These are phyloP conservation scores for Tiliacea citrago DNA, from an alignment of 2,888 invertebrate genomes.

Conservation along the genomic window DNA sequence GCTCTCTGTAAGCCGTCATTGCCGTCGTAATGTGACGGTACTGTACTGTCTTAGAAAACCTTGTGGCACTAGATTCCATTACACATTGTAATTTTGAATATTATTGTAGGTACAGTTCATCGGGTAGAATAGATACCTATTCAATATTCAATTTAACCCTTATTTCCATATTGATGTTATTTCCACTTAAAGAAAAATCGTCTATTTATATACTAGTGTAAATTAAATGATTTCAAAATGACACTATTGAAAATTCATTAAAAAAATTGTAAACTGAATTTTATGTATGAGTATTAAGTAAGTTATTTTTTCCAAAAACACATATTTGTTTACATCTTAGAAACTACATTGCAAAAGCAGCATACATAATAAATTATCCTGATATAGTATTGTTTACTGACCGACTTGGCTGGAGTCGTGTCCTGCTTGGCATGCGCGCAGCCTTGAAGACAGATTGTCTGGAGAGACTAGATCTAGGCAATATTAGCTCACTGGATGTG, in stretches of 20 bases:
- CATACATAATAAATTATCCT: constrained; percentile 1
- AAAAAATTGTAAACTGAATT: too few relatives aligned
- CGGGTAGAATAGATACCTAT: not conserved
- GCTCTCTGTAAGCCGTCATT: not conserved
- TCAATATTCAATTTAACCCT: not conserved
- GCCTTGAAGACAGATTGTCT: constrained; percentile 19
- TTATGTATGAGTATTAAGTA: too few relatives aligned
- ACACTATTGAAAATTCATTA: too few relatives aligned
- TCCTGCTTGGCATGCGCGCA: constrained; percentile 40
- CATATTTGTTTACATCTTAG: not conserved
- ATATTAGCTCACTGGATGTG: too few relatives aligned
- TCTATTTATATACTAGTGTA: too few relatives aligned
- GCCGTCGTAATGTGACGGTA: not conserved
- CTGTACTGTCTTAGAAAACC: too few relatives aligned
- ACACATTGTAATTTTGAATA: not conserved
- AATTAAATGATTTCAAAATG: too few relatives aligned
- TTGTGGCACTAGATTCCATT: too few relatives aligned
- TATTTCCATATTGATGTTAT: too few relatives aligned
- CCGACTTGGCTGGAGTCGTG: constrained; percentile 44
- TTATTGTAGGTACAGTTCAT: not conserved
- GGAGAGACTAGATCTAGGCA: constrained; percentile 25
- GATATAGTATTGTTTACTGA: constrained; percentile 41
- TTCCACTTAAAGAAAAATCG: too few relatives aligned
- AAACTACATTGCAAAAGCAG: not conserved
- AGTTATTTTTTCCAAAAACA: too few relatives aligned